phyloP scores from a whole-genome alignment of 2,888 invertebrate species.

The Coelinius sp. region DNA sequence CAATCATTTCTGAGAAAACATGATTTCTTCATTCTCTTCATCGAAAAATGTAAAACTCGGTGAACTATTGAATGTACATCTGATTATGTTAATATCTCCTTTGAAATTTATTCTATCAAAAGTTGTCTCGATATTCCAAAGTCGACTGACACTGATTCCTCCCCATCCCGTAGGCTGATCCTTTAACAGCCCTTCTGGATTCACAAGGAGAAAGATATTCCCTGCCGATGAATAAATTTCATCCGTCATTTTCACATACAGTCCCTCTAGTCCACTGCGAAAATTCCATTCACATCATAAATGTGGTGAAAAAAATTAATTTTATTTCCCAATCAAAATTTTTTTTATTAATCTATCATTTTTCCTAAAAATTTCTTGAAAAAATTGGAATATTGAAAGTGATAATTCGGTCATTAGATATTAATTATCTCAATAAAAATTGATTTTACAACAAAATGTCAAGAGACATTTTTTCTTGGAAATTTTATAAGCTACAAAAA shows the following conservation, averaged over 20 bases:
- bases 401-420: no score
- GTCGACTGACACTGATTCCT: conserved; percentile 22
- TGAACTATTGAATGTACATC: conserved; percentile 6
- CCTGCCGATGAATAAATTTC: conserved; percentile 20
- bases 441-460: no score
- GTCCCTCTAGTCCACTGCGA: neutral
- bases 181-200: conserved; percentile 11
- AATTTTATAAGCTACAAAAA: no score
- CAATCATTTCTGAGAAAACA: neutral
- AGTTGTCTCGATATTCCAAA: conserved; percentile 36
- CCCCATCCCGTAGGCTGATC: conserved; percentile 5
- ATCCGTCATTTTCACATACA: neutral
- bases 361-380: no score
- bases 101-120: conserved; percentile 36
- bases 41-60: neutral
- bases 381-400: no score
- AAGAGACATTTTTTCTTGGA: no score
- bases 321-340: neutral
- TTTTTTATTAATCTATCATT: neutral
- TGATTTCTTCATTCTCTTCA: neutral
- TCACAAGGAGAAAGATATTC: conserved; percentile 9
- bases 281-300: neutral
- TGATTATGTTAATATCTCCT: conserved; percentile 39
- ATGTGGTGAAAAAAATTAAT: neutral
- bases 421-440: no score